These are phyloP conservation scores for Notolepis coatsorum DNA, from an alignment of 2,797 vertebrate genomes.

Conservation along the genomic window DNA sequence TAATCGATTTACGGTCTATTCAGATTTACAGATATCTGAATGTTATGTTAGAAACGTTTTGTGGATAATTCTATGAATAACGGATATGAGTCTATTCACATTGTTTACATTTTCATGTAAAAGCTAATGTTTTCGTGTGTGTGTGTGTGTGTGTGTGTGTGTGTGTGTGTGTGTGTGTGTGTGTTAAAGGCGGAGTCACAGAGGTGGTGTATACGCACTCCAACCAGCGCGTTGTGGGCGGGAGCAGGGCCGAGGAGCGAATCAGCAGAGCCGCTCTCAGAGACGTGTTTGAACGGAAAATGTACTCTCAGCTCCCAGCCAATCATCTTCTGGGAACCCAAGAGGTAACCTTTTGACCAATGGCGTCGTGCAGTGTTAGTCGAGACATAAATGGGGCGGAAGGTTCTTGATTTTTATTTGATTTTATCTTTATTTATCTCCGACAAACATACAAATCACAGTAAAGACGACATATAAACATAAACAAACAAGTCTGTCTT, in stretches of 20 bases:
- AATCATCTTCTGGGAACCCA: constrained; percentile 80
- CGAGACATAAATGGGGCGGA: neutral
- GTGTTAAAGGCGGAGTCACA: constrained; percentile 82
- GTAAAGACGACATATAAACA: too few relatives aligned
- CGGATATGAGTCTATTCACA: too few relatives aligned
- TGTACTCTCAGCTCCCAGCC: constrained; percentile 93
- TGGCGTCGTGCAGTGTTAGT: neutral
- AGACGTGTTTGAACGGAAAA: constrained; percentile 90
- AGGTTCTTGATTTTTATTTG: neutral
- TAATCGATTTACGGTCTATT: too few relatives aligned
- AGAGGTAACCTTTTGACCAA: constrained; percentile 77
- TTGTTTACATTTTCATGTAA: too few relatives aligned
- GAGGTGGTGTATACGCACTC: constrained; percentile 93
- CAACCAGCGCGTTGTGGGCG: constrained; percentile 94
- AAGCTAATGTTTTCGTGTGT: neutral
- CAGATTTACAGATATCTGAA: too few relatives aligned
- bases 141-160: neutral
- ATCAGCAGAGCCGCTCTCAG: constrained; percentile 89
- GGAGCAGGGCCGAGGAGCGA: constrained; percentile 92
- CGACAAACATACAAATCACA: too few relatives aligned
- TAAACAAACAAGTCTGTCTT: too few relatives aligned
- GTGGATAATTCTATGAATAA: too few relatives aligned
- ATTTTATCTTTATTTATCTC: too few relatives aligned
- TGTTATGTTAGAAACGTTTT: too few relatives aligned
- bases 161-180: neutral